These are phyloP conservation scores for Ametastegia equiseti DNA, from an alignment of 2,888 invertebrate genomes.

Conservation along the genomic window DNA sequence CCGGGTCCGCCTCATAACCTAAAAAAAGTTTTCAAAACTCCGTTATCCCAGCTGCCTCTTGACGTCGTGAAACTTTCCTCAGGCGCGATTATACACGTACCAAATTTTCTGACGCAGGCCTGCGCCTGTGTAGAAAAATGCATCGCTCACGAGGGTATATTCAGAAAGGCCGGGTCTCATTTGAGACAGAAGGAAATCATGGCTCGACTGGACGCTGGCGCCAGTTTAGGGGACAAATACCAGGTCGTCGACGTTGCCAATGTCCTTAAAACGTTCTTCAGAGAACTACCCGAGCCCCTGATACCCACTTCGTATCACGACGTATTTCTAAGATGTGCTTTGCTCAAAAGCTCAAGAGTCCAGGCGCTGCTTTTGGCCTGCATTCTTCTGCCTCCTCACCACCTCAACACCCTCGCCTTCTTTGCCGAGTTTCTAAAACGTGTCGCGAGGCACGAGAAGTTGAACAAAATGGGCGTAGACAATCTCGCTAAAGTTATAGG, in stretches of 20 bases:
- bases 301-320: slow-evolving; percentile 87
- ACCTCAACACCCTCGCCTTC: slow-evolving; percentile 88
- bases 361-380: slow-evolving; percentile 84
- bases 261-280: slow-evolving; percentile 90
- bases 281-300: slow-evolving; percentile 91
- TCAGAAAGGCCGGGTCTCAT: slow-evolving; percentile 92
- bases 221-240: slow-evolving; percentile 83
- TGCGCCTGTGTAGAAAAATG: slow-evolving; percentile 84
- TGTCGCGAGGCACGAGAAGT: slow-evolving; percentile 83
- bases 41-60: slow-evolving; percentile 77
- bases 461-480: slow-evolving; percentile 90
- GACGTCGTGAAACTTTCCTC: slow-evolving; percentile 81
- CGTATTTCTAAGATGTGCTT: slow-evolving; percentile 83
- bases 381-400: slow-evolving; percentile 85
- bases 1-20: slow-evolving; percentile 47
- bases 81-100: slow-evolving; percentile 85
- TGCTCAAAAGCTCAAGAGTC: slow-evolving; percentile 79
- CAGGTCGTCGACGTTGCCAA: slow-evolving; percentile 92
- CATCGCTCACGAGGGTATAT: slow-evolving; percentile 89
- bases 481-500: slow-evolving; percentile 92
- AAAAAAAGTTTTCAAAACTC: slow-evolving; percentile 78
- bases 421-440: slow-evolving; percentile 88
- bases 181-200: slow-evolving; percentile 89
- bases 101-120: slow-evolving; percentile 85
- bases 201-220: slow-evolving; percentile 85